A percentile compares a stretch with the other conserved stretches of the same genome.
phyloP scores from a whole-genome alignment of 1,140 invertebrate species.

The Drosophila subpulchrella region DNA sequence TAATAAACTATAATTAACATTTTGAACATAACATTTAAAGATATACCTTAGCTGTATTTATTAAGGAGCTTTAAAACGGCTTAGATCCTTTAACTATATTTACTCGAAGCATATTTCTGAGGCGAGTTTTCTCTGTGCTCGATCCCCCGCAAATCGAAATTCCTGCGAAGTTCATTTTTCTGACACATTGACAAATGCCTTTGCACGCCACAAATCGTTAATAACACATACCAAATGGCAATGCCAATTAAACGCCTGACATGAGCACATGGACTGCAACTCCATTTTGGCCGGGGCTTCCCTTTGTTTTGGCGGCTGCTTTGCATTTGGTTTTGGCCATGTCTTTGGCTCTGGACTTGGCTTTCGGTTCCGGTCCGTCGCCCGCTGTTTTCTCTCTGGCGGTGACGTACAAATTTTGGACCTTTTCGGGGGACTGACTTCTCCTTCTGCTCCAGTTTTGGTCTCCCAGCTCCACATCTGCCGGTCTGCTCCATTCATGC shows the following conservation, averaged over 20 bases:
- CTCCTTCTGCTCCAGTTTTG: conserved; percentile 32
- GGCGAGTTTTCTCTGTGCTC: background rate
- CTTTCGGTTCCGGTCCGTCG: conserved; percentile 37
- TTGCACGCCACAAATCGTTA: conserved; percentile 77
- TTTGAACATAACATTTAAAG: no score
- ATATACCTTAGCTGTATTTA: no score
- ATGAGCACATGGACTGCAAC: conserved; percentile 30
- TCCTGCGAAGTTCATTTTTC: conserved; percentile 61
- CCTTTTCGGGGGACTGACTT: conserved; percentile 19
- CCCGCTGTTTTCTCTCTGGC: conserved; percentile 33
- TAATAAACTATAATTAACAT: no score
- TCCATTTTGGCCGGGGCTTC: conserved; percentile 7
- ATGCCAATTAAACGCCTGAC: conserved; percentile 73
- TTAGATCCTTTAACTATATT: no score
- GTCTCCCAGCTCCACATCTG: background rate
- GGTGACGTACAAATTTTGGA: conserved; percentile 65
- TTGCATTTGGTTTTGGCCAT: conserved; percentile 68
- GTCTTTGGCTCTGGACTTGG: conserved; percentile 18
- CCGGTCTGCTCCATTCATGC: conserved; percentile 39
- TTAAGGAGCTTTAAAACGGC: no score
- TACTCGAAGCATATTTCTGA: background rate
- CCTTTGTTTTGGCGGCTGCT: conserved; percentile 66
- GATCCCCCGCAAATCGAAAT: conserved; percentile 1
- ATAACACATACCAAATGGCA: conserved; percentile 65
- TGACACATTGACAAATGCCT: conserved; percentile 77